These are phyloP conservation scores for Mythimna pallens DNA, from an alignment of 2,888 invertebrate genomes.

Conservation along the genomic window DNA sequence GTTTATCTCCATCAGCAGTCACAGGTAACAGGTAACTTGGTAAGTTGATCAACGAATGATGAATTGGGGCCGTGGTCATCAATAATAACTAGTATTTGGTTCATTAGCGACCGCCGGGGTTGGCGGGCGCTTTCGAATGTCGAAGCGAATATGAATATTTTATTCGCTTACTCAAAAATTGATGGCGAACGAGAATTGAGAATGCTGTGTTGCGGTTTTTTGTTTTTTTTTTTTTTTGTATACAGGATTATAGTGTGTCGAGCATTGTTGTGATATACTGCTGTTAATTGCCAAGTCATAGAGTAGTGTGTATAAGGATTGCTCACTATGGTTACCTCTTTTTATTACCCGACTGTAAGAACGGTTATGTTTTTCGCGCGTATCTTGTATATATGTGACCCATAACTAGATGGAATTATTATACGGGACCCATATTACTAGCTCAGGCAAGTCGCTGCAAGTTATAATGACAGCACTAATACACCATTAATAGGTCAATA, in stretches of 20 bases:
- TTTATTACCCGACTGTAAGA: too few species aligned
- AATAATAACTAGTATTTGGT: slow-evolving; percentile 57
- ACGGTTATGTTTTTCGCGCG: too few species aligned
- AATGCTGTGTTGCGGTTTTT: not conserved
- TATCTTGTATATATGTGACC: too few species aligned
- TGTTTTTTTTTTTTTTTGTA: not conserved
- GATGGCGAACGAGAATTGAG: slow-evolving; percentile 18
- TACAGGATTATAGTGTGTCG: not conserved
- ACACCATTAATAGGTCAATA: too few species aligned
- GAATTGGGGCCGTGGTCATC: slow-evolving; percentile 51
- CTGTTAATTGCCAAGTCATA: not conserved
- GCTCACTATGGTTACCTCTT: too few species aligned
- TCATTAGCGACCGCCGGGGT: slow-evolving; percentile 46
- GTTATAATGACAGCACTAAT: too few species aligned
- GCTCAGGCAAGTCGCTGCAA: too few species aligned
- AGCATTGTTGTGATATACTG: not conserved
- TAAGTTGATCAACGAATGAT: slow-evolving; percentile 50
- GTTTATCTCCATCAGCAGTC: slow-evolving; percentile 27
- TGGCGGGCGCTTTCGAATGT: slow-evolving; percentile 35
- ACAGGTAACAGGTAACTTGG: slow-evolving; percentile 29
- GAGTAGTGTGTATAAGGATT: not conserved
- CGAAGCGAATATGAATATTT: slow-evolving; percentile 46
- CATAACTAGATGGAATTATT: too few species aligned
- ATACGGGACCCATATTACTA: too few species aligned
- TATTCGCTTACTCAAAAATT: slow-evolving; percentile 44